phyloP scores from a whole-genome alignment of 1,140 invertebrate species.

The Capitella teleta region DNA sequence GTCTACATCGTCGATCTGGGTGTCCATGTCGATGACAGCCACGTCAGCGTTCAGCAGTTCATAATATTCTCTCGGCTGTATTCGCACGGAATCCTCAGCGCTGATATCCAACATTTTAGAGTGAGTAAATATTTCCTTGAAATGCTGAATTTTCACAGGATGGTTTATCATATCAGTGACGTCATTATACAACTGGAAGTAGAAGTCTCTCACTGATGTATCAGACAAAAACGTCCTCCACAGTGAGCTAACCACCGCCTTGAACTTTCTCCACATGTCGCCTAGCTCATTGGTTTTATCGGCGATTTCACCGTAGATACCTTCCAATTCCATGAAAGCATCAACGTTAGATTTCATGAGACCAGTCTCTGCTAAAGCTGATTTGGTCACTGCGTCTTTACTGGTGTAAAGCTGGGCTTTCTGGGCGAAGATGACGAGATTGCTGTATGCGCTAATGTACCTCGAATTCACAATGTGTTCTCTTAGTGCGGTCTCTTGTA shows the following conservation, averaged over 20 bases:
- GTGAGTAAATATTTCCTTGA: constrained; percentile 4
- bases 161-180: constrained; percentile 8
- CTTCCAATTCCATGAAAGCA: neutral
- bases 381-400: neutral
- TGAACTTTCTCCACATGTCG: neutral
- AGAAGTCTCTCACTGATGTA: constrained; percentile 8
- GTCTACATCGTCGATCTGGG: neutral
- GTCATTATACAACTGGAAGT: constrained; percentile 9
- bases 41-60: constrained; percentile 10
- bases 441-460: neutral
- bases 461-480: no score
- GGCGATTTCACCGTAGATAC: neutral
- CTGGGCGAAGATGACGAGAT: neutral
- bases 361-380: neutral
- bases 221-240: constrained; percentile 7
- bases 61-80: neutral
- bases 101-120: constrained; percentile 1
- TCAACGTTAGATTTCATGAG: neutral
- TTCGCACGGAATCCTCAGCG: neutral
- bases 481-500: neutral
- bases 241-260: neutral
- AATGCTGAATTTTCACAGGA: neutral
- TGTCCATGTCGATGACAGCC: neutral
- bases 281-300: neutral
- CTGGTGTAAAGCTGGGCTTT: neutral